Conservation (phyloP, 2,888 invertebrate species). For the Eupithecia insigniata region DNA sequence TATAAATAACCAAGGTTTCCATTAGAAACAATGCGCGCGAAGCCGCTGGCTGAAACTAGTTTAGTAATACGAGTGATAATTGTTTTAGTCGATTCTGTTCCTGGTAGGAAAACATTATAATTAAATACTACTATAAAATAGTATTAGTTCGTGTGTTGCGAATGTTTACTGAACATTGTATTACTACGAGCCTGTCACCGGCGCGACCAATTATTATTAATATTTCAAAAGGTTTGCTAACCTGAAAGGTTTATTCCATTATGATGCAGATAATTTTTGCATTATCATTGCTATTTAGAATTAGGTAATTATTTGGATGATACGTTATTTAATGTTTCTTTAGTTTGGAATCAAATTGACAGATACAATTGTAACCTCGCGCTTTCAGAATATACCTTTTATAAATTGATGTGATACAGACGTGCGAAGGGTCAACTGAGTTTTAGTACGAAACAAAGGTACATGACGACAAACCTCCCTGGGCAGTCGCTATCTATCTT, state of each 20-base stretch:
- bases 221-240: not conserved
- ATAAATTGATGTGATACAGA: not conserved
- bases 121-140: not conserved
- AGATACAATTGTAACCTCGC: not conserved
- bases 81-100: not conserved
- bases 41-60: too few species aligned
- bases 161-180: not conserved
- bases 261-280: slow-evolving; percentile 4
- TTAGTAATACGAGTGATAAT: not conserved
- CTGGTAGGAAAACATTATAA: not conserved
- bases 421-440: not conserved
- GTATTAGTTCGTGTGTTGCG: not conserved
- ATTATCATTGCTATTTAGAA: too few species aligned
- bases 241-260: not conserved
- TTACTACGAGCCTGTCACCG: not conserved
- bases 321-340: not conserved
- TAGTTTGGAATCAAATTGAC: not conserved
- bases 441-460: not conserved
- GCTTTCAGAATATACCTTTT: not conserved
- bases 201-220: not conserved
- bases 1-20: too few species aligned
- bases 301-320: not conserved
- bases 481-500: not conserved
- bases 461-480: not conserved
- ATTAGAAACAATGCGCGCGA: too few species aligned